phyloP scores from a whole-genome alignment of 2,888 invertebrate genomes.

The Ormyrus thymus region DNA sequence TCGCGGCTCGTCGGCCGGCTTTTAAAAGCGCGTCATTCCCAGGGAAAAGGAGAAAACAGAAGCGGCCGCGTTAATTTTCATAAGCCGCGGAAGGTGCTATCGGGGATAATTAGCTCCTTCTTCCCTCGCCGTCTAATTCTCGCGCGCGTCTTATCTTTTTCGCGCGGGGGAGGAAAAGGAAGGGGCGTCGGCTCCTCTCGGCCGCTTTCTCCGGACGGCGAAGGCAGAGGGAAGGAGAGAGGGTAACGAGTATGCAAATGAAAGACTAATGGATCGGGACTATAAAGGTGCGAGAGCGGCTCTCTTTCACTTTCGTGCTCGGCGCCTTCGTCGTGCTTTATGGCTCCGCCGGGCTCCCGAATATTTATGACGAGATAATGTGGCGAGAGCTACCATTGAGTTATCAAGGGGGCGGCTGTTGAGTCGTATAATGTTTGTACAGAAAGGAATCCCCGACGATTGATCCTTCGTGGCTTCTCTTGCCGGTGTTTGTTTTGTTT shows the following conservation, averaged over 20 bases:
- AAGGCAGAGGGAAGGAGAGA: too few relatives aligned
- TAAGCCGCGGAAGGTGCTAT: constrained; percentile 10
- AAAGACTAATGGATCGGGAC: constrained; percentile 57
- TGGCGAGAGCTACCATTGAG: too few relatives aligned
- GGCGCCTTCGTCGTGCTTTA: background rate
- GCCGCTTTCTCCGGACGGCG: too few relatives aligned
- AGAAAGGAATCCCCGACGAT: too few relatives aligned
- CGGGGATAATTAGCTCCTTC: constrained; percentile 7
- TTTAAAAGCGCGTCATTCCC: too few relatives aligned
- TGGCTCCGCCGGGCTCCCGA: background rate
- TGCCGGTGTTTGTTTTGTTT: background rate
- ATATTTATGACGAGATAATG: too few relatives aligned
- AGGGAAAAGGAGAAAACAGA: too few relatives aligned
- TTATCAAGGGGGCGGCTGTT: too few relatives aligned
- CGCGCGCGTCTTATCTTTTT: background rate
- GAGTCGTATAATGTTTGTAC: too few relatives aligned
- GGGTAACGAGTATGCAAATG: constrained; percentile 60
- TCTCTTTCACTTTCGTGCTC: background rate
- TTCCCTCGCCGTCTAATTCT: background rate
- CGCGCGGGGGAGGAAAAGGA: background rate
- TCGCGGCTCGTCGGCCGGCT: too few relatives aligned
- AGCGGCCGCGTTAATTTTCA: constrained; percentile 18
- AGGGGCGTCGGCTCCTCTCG: background rate
- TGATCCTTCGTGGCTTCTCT: too few relatives aligned
- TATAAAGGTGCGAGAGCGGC: background rate